Base-by-base conservation (phyloP, 2,888 invertebrate genomes). In the Dolichomitus sp. region DNA sequence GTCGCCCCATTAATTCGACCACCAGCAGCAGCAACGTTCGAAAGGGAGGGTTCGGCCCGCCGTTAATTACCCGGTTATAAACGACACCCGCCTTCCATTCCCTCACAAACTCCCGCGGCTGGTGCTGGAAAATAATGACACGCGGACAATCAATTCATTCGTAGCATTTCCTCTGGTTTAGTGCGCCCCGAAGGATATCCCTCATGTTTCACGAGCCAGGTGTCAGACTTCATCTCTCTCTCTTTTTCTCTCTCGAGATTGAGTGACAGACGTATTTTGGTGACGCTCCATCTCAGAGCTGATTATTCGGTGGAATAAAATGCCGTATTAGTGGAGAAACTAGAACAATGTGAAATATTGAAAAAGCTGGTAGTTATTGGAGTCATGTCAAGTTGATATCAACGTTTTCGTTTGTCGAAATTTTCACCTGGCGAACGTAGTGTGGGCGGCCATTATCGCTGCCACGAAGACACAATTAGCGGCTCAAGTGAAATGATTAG, bases 21-120 rank as follows among this genome's bases (percentile, higher is more conserved):
- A 80, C 84, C 85, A 77, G 76, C 72, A 83, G 40, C 81, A 76
- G 72, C 70, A 72, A 66, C 80, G 68, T 48, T 72, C 72, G 40
- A 45, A 54, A 50, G 54, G 76, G 54, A 61, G 70, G 72, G 61
- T 73, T 77, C 77, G 69, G 81, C 73, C 42, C 80, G 74, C 80
- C 85, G 85, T 85, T 85, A 85, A 85, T 85, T 85, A 85, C 84
- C 82, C 80, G 73, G 84, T 82, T 85, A 85, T 82, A 85, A 85
- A 85, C 85, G 82, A 83, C 76, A 81, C 63, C 72, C 81, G 81
- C 84, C 81, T 86, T 74, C 81, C 45, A 68, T 42, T 61, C 33
- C 37, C 17, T 42, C 69, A 33, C 57, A n/a, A 11, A 30, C 52
- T n/a, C 40, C n/a, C 23, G 33, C 17, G 42, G 12, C 9, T 27